Percentiles rank a stretch among this genome's conserved stretches.
Evolutionary conservation across 2,888 invertebrate genomes (phyloP).

Genomic region (Pammene fasciana): DNA sequence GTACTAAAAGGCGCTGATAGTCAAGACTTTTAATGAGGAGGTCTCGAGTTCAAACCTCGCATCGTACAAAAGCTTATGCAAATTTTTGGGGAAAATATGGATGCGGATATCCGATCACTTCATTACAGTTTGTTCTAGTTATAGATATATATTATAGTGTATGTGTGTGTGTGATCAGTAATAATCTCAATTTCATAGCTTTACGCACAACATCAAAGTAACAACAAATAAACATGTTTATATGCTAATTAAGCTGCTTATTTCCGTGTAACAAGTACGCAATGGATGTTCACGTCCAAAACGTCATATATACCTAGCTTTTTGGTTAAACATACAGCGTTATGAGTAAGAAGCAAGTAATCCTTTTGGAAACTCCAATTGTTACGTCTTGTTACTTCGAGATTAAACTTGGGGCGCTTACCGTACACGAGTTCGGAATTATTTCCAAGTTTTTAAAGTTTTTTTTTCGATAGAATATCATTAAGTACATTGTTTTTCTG

Average conservation of each 20-base stretch:
- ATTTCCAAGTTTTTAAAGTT: conserved; percentile 3
- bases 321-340: neutral
- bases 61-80: no score
- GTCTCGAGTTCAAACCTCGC: no score
- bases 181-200: neutral
- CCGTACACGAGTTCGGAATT: conserved; percentile 9
- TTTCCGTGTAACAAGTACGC: conserved; percentile 3
- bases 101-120: no score
- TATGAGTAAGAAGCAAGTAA: neutral
- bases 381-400: conserved; percentile 5
- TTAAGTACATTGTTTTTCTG: neutral
- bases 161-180: no score
- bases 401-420: conserved; percentile 5
- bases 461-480: conserved; percentile 7
- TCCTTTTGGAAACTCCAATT: conserved; percentile 4
- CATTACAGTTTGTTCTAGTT: no score
- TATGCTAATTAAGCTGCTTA: conserved; percentile 5
- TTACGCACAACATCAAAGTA: neutral
- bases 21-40: no score
- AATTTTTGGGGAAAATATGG: no score
- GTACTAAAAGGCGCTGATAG: no score
- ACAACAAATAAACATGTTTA: conserved; percentile 6
- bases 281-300: neutral
- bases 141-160: no score
- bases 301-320: neutral